Evolutionary conservation across 2,888 invertebrate species (phyloP), one percentile per base, ranked within the genome.

Genomic region (Masnerella sp.): DNA sequence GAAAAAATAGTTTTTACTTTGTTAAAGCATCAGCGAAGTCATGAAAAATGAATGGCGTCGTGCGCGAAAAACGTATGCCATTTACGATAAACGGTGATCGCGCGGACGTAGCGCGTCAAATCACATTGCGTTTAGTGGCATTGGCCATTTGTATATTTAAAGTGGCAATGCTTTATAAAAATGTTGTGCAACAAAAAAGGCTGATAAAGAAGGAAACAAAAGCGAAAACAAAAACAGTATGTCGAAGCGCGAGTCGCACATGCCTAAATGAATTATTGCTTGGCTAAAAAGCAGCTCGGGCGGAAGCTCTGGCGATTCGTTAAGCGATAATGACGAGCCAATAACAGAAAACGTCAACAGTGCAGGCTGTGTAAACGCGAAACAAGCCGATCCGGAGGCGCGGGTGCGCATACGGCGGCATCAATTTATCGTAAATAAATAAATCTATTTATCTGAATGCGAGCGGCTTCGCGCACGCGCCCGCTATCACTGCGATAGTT

Each of bases 401-500:
- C 76, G 73, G 67, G 72, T 68, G 77, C 77, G 75, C 77, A 77
- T 75, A 75, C 74, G 77, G 76, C 72, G 73, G 79, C 83, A 82
- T 83, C 82, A 83, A 83, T 84, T 83, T 82, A 83, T 82, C 81
- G 82, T 83, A 82, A 83, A 83, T 83, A 83, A 84, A 84, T 84
- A 83, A 83, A 84, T 84, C 82, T 83, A 82, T 84, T 83, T 83
- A 83, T 81, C 78, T 81, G 81, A 65, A 73, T 77, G 70, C 74
- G 54, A 64, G 69, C 62, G 59, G 43, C 71, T 74, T 42, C 67
- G 76, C 76, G 75, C 77, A 67, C 70, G 65, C 72, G 58, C 64
- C 17, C 43, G 58, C 73, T 77, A 79, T 82, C 80, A 76, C 75
- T 62, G 70, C 65, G 76, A 82, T 81, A 84, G 82, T 83, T 83